These are phyloP conservation scores for Protophormia terraenovae DNA, from an alignment of 2,888 invertebrate genomes.

Conservation along the genomic window DNA sequence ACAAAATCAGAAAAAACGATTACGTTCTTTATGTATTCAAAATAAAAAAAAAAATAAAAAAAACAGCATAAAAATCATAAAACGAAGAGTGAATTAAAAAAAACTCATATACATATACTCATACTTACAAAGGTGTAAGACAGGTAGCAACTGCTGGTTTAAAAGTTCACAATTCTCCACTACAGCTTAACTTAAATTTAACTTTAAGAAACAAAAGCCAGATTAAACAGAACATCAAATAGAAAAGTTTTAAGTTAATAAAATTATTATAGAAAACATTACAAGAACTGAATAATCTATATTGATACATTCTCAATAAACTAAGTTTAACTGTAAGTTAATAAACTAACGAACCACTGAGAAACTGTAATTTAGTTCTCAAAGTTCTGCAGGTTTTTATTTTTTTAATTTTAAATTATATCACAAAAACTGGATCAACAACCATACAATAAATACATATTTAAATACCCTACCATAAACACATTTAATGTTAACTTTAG, in stretches of 20 bases:
- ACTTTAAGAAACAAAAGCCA: too few relatives aligned
- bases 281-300: too few relatives aligned
- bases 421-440: neutral
- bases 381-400: conserved; percentile 10
- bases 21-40: conserved; percentile 19
- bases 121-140: conserved; percentile 64
- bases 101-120: neutral
- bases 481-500: neutral
- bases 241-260: neutral
- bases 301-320: neutral
- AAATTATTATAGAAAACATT: too few relatives aligned
- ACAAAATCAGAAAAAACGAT: conserved; percentile 25
- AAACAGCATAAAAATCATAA: conserved; percentile 38
- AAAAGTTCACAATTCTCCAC: conserved; percentile 29
- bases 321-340: neutral
- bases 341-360: neutral
- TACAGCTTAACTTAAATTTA: neutral
- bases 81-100: conserved; percentile 3
- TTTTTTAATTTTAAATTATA: neutral
- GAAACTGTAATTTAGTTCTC: neutral
- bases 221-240: too few relatives aligned
- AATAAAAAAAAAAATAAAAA: conserved; percentile 4
- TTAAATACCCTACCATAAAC: conserved; percentile 17
- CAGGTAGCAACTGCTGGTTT: conserved; percentile 64
- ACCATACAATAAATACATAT: neutral